phyloP scores from a whole-genome alignment of 2,797 vertebrate species.

The Anguilla marmorata region DNA sequence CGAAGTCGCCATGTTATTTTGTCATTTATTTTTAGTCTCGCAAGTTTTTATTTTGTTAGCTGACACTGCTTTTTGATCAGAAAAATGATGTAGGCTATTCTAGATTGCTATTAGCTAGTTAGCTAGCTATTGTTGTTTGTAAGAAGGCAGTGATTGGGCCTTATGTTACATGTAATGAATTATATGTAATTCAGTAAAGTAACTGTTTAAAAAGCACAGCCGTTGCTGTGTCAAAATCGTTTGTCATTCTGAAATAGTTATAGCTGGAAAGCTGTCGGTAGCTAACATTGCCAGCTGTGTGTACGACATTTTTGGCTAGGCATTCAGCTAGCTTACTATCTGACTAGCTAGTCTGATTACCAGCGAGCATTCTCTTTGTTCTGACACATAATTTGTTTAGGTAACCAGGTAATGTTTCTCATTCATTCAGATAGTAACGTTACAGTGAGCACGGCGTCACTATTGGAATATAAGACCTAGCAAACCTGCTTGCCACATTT shows the following conservation, averaged over 20 bases:
- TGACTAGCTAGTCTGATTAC: neutral
- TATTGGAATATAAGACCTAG: neutral
- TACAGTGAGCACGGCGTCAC: neutral
- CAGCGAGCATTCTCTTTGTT: neutral
- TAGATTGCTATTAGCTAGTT: neutral
- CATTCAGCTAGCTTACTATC: neutral
- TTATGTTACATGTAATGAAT: conserved; percentile 5
- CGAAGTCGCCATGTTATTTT: conserved; percentile 26
- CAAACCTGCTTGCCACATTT: neutral
- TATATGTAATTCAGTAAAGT: neutral
- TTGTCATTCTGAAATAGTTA: neutral
- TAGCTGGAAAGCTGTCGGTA: conserved; percentile 4
- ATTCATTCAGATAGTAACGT: neutral
- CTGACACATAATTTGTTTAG: neutral
- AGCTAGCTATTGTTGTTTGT: neutral
- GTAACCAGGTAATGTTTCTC: neutral
- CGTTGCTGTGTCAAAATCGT: neutral
- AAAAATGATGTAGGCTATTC: conserved; percentile 10
- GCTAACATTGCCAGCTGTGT: conserved; percentile 9
- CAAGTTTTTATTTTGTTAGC: conserved; percentile 49
- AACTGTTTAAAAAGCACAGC: neutral
- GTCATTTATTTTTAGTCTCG: conserved; percentile 13
- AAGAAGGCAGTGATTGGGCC: neutral
- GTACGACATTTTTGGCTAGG: neutral
- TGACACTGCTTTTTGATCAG: conserved; percentile 30